Evolutionary conservation across 2,113 vertebrate genomes (phyloP).

Genomic region (Lepisosteus oculatus): DNA sequence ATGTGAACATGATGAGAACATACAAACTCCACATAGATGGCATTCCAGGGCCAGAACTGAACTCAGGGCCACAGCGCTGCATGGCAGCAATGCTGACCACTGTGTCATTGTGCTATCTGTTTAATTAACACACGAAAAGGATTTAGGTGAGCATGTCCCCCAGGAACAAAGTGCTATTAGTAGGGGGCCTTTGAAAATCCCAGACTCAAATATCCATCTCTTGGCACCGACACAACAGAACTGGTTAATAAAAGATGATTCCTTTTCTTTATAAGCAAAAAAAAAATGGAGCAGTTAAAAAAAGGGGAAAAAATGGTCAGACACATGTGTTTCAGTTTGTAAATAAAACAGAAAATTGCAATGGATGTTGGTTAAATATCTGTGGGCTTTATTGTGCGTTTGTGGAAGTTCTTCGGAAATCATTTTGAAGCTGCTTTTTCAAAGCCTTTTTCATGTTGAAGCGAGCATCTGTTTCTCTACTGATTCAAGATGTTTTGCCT

Average conservation of each 20-base stretch:
- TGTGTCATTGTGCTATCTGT: too few relatives aligned
- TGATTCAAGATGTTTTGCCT: slow-evolving; percentile 59
- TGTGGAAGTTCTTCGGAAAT: slow-evolving; percentile 67
- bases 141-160: too few relatives aligned
- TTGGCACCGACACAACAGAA: slow-evolving; percentile 1
- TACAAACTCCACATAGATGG: too few relatives aligned
- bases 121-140: too few relatives aligned
- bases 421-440: slow-evolving; percentile 53
- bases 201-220: not conserved
- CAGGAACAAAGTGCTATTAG: too few relatives aligned
- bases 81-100: too few relatives aligned
- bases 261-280: slow-evolving; percentile 1
- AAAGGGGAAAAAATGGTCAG: slow-evolving; percentile 34
- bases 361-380: slow-evolving; percentile 68
- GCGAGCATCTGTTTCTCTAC: slow-evolving; percentile 65
- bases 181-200: too few relatives aligned
- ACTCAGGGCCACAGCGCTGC: too few relatives aligned
- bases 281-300: not conserved
- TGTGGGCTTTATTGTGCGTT: slow-evolving; percentile 60
- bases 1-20: too few relatives aligned
- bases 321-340: slow-evolving; percentile 68
- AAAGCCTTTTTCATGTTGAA: slow-evolving; percentile 64
- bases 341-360: slow-evolving; percentile 69
- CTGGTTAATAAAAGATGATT: slow-evolving; percentile 10
- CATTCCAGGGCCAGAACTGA: too few relatives aligned